A percentile compares a stretch with the other conserved stretches of the same genome.
phyloP scores from a whole-genome alignment of 1,140 invertebrate species.

The Panagrolaimus sp. region DNA sequence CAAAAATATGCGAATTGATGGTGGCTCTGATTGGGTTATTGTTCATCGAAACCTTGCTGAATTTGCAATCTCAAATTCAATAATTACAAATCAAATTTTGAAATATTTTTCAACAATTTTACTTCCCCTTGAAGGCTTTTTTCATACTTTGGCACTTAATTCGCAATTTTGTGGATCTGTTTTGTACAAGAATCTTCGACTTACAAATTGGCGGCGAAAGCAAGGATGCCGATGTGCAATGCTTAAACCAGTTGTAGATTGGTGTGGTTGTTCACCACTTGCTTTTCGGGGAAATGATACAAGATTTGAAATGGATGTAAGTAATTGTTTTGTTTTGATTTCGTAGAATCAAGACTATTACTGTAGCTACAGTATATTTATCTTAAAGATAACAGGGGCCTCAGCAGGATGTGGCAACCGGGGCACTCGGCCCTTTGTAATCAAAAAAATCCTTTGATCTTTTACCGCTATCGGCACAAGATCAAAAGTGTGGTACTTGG shows the following conservation, averaged over 20 bases:
- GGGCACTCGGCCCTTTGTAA: background rate
- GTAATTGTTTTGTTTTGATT: no score
- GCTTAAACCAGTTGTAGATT: constrained; percentile 88
- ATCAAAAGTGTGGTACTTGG: no score
- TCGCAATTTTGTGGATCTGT: constrained; percentile 82
- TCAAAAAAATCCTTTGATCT: no score
- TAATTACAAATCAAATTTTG: constrained; percentile 37
- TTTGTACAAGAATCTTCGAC: constrained; percentile 90
- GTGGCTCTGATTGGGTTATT: constrained; percentile 95
- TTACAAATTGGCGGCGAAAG: constrained; percentile 95
- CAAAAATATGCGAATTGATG: constrained; percentile 72
- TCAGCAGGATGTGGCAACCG: background rate
- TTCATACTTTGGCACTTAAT: constrained; percentile 84
- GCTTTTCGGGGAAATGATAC: constrained; percentile 69
- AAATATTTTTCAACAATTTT: constrained; percentile 48
- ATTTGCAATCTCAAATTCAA: constrained; percentile 67
- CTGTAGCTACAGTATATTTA: no score
- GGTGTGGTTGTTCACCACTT: constrained; percentile 98
- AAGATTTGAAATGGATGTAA: constrained; percentile 19
- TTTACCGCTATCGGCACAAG: no score
- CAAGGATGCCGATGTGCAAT: constrained; percentile 96
- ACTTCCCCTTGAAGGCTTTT: constrained; percentile 67
- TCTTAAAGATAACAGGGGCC: constrained; percentile 30
- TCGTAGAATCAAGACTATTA: no score
- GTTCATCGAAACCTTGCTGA: constrained; percentile 79